phyloP scores from a whole-genome alignment of 2,888 invertebrate species.

The Glyphotaelius pellucidus region DNA sequence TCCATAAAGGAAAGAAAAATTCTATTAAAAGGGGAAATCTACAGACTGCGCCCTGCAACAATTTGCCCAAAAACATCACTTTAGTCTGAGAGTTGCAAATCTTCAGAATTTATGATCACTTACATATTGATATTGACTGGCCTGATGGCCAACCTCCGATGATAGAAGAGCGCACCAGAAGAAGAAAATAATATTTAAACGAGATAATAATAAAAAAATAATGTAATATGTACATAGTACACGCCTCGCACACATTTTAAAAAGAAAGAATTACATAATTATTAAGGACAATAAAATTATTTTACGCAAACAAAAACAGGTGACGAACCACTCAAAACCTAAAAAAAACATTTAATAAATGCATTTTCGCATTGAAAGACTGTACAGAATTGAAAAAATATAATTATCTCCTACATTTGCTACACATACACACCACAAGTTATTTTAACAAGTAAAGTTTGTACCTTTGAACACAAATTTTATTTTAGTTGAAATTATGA shows the following conservation, averaged over 20 bases:
- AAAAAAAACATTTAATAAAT: background rate
- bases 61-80: background rate
- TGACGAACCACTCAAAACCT: background rate
- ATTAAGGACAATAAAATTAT: background rate
- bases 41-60: background rate
- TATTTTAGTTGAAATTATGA: background rate
- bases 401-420: background rate
- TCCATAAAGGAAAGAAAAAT: background rate
- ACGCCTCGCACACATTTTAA: background rate
- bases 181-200: background rate
- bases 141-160: background rate
- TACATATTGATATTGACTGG: background rate
- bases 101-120: background rate
- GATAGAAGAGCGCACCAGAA: background rate
- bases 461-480: background rate
- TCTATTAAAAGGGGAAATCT: background rate
- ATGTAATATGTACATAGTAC: background rate
- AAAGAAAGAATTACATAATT: background rate
- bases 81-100: background rate
- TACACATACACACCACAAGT: background rate
- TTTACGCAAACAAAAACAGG: background rate
- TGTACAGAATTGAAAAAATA: background rate
- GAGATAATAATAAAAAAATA: background rate
- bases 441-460: background rate
- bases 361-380: background rate